Base-by-base conservation (phyloP, 1,140 invertebrate genomes). In the Muscidifurax raptorellus region DNA sequence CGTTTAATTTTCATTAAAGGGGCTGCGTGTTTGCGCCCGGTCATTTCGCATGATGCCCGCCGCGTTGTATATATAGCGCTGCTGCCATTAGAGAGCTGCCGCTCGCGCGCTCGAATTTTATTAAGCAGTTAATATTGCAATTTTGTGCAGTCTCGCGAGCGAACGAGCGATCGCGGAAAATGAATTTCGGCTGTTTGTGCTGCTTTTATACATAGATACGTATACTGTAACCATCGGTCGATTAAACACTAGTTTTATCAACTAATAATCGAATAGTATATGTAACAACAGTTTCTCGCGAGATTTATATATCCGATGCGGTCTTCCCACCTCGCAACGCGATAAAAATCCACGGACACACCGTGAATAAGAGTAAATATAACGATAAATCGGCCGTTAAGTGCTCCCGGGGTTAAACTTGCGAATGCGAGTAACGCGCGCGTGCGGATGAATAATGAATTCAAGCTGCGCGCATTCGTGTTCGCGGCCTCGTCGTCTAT, bases 1-100 rank as follows among this genome's bases (percentile, higher is more conserved):
- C 78, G 69, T 84, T 84, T 84, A 80, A 76, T 84, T 84, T 84
- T 84, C 78, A 84, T 84, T 84, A 84, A 76, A 84, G 69, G 12
- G 30, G 6, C 10, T 0, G 40, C 25, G 12, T 67, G 44, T 52
- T 74, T 71, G 75, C 36, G 7, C 77, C 44, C 32, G 78, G 78
- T 76, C 77, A 80, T 84, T 84, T 78, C 69, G n/a, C 28, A 25
- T 25, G 52, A 80, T 67, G 52, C 47, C 25, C n/a, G 28, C 6
- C n/a, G n/a, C n/a, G n/a, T n/a, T n/a, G n/a, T n/a, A n/a, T n/a
- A n/a, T n/a, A n/a, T n/a, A n/a, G 52, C 18, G 52, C 52, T n/a
- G 18, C 47, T 72, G 22, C 44, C 30, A 80, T 84, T 84, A 80
- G 47, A 74, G 27, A 72, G 47, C 36, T 1, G 27, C 22, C 1